Evolutionary conservation across 2,888 invertebrate genomes (phyloP), one percentile per base, ranked within the genome.

Genomic region (Melieria picta): DNA sequence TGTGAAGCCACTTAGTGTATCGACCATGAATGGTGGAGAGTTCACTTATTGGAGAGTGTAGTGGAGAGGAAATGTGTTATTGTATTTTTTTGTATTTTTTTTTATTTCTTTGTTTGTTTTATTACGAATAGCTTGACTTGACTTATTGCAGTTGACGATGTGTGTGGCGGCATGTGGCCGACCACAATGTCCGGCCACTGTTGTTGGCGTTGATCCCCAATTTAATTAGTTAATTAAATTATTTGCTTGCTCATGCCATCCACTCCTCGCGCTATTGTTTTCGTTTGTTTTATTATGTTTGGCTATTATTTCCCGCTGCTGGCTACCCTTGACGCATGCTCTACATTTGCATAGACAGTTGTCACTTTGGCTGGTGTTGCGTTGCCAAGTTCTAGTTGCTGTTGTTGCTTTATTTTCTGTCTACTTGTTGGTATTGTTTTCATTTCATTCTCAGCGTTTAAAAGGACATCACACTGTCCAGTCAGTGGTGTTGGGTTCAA

Each of bases 211-310:
- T 30, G 30, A 30, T n/a, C 9, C 13, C 52, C 52, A 52, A 52
- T n/a, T 52, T 52, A 52, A 52, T 52, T 52, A 52, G 52, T 52
- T 52, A 52, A 52, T 52, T 52, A 52, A 52, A 52, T 52, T 7
- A 13, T 30, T 30, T 30, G 30, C 30, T 30, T 30, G 30, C 30
- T 30, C 30, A 30, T 30, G 30, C 30, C 30, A 30, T 30, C 30
- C 3, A 30, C 30, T 30, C 3, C 11, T 50, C 50, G 11, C 11
- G 3, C 9, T 50, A 3, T 7, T 52, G 52, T 52, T 52, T 50
- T 3, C 3, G 9, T 52, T 11, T n/a, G 52, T 11, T 11, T 52
- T 52, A 52, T 30, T 7, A 4, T 52, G 13, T 52, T 50, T 52
- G 52, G 11, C 52, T 52, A 13, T 52, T 5, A n/a, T 11, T 9